Evolutionary conservation across 2,113 vertebrate species (phyloP).

Genomic region (Heloderma charlesbogerti): DNA sequence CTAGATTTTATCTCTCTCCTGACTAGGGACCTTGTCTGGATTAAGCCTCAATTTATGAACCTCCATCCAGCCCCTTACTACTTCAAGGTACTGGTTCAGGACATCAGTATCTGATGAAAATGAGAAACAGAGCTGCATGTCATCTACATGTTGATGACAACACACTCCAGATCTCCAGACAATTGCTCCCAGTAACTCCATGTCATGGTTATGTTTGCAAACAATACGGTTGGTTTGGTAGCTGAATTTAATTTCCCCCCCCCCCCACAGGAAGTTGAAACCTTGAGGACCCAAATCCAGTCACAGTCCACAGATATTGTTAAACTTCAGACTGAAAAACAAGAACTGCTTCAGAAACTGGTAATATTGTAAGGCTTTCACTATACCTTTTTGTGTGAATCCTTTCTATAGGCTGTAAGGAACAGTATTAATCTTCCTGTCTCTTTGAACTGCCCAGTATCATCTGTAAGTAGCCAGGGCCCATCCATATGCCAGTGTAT

Average conservation of each 20-base stretch:
- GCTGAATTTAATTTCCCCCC: constrained; percentile 4
- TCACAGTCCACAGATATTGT: constrained; percentile 84
- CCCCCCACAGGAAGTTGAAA: constrained; percentile 83
- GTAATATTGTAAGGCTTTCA: constrained; percentile 71
- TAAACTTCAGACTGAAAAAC: constrained; percentile 85
- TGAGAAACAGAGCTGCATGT: neutral
- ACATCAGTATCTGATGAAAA: neutral
- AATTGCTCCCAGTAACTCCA: neutral
- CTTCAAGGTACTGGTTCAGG: neutral
- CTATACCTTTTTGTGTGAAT: neutral
- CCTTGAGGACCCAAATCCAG: constrained; percentile 83
- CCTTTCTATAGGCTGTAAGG: neutral
- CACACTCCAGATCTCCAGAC: neutral
- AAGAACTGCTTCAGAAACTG: constrained; percentile 82
- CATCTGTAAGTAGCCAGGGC: neutral
- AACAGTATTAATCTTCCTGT: neutral
- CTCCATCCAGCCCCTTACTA: neutral
- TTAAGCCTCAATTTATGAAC: constrained; percentile 6
- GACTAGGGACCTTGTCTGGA: neutral
- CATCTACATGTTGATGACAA: neutral
- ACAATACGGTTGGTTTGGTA: neutral
- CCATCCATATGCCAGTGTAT: neutral
- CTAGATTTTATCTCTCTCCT: no score
- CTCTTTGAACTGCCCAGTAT: neutral
- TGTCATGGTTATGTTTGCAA: neutral